Evolutionary conservation across 2,113 vertebrate species (phyloP).

Genomic region (Chunga burmeisteri): DNA sequence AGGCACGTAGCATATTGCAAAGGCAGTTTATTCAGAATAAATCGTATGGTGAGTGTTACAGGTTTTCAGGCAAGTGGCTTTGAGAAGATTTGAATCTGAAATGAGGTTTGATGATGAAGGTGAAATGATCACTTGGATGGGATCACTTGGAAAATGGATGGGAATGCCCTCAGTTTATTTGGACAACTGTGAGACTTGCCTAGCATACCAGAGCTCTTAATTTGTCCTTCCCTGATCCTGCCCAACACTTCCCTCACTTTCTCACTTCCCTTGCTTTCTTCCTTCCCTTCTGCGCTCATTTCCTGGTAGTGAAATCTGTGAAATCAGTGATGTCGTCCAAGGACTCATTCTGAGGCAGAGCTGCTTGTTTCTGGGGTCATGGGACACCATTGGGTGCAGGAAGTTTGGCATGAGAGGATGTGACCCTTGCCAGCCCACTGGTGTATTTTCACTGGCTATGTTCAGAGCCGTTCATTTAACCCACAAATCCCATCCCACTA

Average conservation of each 20-base stretch:
- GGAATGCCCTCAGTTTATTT: not conserved
- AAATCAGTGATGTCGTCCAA: not conserved
- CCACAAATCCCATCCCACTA: not conserved
- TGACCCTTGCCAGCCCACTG: accelerated
- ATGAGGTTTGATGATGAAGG: not conserved
- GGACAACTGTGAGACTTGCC: not conserved
- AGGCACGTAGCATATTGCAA: not conserved
- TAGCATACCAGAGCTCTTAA: not conserved
- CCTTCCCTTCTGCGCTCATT: not conserved
- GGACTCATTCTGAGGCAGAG: not conserved
- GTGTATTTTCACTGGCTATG: not conserved
- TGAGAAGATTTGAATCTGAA: not conserved
- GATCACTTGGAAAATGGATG: not conserved
- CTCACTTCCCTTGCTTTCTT: not conserved
- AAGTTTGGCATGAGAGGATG: not conserved
- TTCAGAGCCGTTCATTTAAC: not conserved
- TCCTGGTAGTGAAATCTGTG: not conserved
- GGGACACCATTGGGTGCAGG: accelerated
- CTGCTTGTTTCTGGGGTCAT: not conserved
- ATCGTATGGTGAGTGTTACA: not conserved
- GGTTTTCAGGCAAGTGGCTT: not conserved
- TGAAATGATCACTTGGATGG: not conserved
- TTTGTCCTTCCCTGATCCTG: not conserved
- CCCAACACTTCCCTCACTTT: not conserved
- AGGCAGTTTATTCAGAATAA: not conserved